Evolutionary conservation across 2,797 vertebrate genomes (phyloP).

Genomic region (Anguilla pacifica): DNA sequence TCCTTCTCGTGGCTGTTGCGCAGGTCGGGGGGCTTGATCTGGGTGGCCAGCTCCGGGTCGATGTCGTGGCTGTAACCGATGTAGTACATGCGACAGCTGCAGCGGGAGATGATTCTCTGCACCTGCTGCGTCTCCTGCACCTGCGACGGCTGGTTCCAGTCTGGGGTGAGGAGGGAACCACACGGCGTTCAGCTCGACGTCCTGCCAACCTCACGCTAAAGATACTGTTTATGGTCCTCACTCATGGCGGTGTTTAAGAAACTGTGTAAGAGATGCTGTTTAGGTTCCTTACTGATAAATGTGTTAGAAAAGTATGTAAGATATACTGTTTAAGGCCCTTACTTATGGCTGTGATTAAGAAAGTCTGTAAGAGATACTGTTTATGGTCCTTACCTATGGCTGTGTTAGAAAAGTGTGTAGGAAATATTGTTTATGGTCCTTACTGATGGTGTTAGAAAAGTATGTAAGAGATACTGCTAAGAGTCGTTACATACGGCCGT

Average conservation of each 20-base stretch:
- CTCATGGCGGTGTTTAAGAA: no score
- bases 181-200: not conserved
- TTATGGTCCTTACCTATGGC: no score
- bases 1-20: constrained; percentile 89
- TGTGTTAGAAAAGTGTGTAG: no score
- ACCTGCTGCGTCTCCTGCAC: constrained; percentile 93
- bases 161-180: constrained; percentile 59
- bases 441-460: no score
- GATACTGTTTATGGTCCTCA: not conserved
- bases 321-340: no score
- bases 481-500: no score
- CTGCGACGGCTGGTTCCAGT: constrained; percentile 95
- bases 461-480: no score
- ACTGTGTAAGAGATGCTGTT: not conserved
- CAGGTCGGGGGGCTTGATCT: constrained; percentile 92
- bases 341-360: not conserved
- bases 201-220: not conserved
- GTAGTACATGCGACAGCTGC: constrained; percentile 98
- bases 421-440: no score
- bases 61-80: constrained; percentile 98
- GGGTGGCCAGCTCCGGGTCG: constrained; percentile 90
- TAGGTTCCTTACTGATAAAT: no score
- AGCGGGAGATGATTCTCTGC: constrained; percentile 96
- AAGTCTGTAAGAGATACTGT: no score
- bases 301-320: no score